These are phyloP conservation scores for Augochlorella aurata DNA, from an alignment of 2,888 invertebrate species.

Conservation along the genomic window DNA sequence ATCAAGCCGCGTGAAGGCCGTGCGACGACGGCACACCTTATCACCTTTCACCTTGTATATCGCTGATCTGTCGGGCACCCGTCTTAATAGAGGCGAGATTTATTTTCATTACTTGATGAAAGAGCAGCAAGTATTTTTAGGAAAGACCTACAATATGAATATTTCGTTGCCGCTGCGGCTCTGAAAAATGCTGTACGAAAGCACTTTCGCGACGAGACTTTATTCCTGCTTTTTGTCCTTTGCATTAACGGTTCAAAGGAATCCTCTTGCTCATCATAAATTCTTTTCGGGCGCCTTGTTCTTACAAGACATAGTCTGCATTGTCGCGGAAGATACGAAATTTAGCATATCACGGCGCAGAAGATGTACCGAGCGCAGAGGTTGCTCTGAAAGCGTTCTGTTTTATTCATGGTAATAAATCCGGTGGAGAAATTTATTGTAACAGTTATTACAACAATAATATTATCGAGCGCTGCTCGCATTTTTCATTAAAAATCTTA, in stretches of 20 bases:
- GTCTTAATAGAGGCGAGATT: constrained; percentile 4
- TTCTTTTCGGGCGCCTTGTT: background rate
- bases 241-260: background rate
- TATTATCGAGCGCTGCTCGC: too few species aligned
- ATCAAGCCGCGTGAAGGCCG: background rate
- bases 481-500: too few species aligned
- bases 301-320: background rate
- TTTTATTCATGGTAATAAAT: background rate
- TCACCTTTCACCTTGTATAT: background rate
- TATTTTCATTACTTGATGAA: constrained; percentile 21
- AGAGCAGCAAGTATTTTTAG: too few species aligned
- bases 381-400: background rate
- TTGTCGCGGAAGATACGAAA: background rate
- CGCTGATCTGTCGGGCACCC: background rate
- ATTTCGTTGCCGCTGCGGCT: background rate
- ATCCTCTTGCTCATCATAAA: background rate
- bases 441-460: too few species aligned
- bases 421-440: background rate
- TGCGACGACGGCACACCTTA: constrained; percentile 11
- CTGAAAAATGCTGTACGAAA: background rate
- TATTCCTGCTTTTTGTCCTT: background rate
- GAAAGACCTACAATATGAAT: background rate
- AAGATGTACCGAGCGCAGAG: background rate
- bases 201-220: background rate
- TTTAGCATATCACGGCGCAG: background rate